Evolutionary conservation across 2,888 invertebrate genomes (phyloP), one percentile per base, ranked within the genome.

Genomic region (Lymantria dispar): DNA sequence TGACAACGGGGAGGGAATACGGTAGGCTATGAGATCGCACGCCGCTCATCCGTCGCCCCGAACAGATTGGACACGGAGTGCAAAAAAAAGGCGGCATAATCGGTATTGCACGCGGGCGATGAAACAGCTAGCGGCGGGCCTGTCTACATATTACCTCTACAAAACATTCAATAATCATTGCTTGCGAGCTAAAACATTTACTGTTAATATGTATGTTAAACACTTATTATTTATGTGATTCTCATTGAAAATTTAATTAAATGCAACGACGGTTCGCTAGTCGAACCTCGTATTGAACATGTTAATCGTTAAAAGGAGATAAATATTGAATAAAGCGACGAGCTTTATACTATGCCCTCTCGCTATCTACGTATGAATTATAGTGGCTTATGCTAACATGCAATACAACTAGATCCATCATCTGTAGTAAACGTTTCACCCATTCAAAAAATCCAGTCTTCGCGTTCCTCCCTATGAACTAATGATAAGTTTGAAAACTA

Each of bases 391-490:
- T 44, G 43, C 58, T 69, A 71, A 48, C 63, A 70, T 68, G 70
- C 69, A 69, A 54, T 70, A 69, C 51, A 47, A 52, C 56, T 70
- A 64, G 60, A 48, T 47, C 69, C 71, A 62, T 68, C 46, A 67
- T 64, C 64, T 54, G 59, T 58, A 62, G 62, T 70, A 66, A 62
- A 66, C 60, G 58, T 51, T 60, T 56, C 62, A 46, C 55, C 61
- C 73, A 67, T 58, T 66, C 74, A 72, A 57, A 72, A 72, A 58
- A 68, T 64, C 79, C 82, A 83, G 83, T 83, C 83, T 81, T 83
- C 73, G 70, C 70, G 72, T 78, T 78, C 76, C 70, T 70, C 74
- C 70, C 74, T 77, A 80, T 61, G 45, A 56, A 49, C 60, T 70
- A 70, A 58, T 50, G 52, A 49, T 54, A 51, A 55, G 41, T 45